Conservation (phyloP, 2,113 vertebrate genomes). For the Casuarius casuarius region DNA sequence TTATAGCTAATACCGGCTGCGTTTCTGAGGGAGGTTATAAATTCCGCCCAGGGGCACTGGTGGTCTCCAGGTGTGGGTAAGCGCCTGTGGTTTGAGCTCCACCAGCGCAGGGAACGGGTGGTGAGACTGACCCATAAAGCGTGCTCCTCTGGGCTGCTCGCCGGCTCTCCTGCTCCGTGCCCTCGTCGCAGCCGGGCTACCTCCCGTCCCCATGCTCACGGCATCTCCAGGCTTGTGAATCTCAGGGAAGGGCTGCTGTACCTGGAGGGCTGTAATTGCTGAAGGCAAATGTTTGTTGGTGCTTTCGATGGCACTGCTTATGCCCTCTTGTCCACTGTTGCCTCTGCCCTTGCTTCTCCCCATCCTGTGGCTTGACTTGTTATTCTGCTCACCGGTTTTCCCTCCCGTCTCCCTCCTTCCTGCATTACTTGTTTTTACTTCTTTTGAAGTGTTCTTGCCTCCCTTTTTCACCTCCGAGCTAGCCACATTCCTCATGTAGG, state of each 20-base stretch:
- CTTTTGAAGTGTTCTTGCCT: not conserved
- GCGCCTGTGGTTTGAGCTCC: not conserved
- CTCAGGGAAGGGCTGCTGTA: not conserved
- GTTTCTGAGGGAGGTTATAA: not conserved
- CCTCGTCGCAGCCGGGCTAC: not conserved
- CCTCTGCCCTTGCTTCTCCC: not conserved
- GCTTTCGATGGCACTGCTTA: not conserved
- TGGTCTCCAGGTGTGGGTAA: not conserved
- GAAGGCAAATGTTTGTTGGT: not conserved
- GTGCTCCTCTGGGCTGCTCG: accelerated
- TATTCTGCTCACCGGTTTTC: not conserved
- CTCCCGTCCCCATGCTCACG: not conserved
- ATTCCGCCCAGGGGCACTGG: not conserved
- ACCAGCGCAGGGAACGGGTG: not conserved
- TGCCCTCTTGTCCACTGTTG: accelerated
- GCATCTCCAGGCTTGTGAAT: not conserved
- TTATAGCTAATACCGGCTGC: not conserved
- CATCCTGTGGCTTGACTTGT: accelerated
- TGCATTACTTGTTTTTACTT: not conserved
- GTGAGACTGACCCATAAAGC: not conserved
- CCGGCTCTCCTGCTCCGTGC: not conserved
- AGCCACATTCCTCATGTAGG: not conserved
- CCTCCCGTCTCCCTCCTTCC: not conserved
- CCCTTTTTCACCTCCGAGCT: not conserved
- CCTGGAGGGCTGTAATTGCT: not conserved